Conservation (phyloP, 2,797 vertebrate species). For the Aldrovandia affinis region DNA sequence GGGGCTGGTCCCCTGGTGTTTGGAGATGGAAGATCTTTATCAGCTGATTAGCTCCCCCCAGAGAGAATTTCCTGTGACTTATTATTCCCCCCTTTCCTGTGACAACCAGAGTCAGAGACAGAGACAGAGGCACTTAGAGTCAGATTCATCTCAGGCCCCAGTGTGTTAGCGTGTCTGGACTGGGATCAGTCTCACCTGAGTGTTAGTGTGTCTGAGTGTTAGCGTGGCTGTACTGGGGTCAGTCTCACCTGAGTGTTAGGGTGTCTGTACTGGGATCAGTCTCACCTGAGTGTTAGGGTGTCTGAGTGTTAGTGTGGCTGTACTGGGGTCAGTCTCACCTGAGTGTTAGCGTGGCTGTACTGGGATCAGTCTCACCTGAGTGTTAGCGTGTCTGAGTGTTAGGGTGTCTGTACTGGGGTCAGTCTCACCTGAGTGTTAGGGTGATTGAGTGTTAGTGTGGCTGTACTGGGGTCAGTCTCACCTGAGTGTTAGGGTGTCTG, state of each 20-base stretch:
- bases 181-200: not conserved
- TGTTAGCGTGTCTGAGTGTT: not conserved
- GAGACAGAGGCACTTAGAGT: not conserved
- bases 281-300: not conserved
- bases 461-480: slow-evolving; percentile 74
- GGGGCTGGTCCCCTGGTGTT: too few relatives aligned
- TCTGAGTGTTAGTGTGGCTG: not conserved
- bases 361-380: not conserved
- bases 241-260: too few relatives aligned
- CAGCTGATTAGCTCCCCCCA: slow-evolving; percentile 93
- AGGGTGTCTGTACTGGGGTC: not conserved
- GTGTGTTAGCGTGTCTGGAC: not conserved
- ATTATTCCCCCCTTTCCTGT: slow-evolving; percentile 71
- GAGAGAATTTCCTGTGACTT: slow-evolving; percentile 90
- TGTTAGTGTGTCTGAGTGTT: not conserved
- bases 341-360: not conserved
- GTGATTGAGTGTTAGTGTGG: slow-evolving; percentile 50
- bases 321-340: not conserved
- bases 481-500: not conserved
- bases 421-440: slow-evolving; percentile 83
- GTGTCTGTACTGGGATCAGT: too few relatives aligned
- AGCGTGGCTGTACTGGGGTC: not conserved
- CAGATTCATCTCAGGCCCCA: not conserved
- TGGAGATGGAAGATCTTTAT: slow-evolving; percentile 97
- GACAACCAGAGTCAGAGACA: slow-evolving; percentile 58